Evolutionary conservation across 2,888 invertebrate genomes (phyloP).

Genomic region (Habrosyne pyritoides): DNA sequence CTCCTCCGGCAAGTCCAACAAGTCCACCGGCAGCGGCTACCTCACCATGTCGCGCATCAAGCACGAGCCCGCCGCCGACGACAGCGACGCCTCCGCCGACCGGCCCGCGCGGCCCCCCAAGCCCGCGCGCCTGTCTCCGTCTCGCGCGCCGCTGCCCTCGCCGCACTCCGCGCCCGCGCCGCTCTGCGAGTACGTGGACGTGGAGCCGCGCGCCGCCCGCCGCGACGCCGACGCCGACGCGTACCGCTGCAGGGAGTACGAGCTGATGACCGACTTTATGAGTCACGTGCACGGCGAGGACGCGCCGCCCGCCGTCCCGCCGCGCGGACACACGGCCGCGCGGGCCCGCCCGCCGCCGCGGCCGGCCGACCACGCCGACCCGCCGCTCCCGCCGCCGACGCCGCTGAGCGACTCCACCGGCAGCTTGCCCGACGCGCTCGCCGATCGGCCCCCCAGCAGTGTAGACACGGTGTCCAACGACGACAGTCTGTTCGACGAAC

Average conservation of each 20-base stretch:
- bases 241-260: constrained; percentile 63
- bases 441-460: constrained; percentile 66
- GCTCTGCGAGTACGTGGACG: constrained; percentile 63
- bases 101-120: constrained; percentile 72
- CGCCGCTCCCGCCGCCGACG: constrained; percentile 44
- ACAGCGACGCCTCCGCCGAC: constrained; percentile 65
- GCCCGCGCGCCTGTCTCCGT: constrained; percentile 64
- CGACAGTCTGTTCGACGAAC: constrained; percentile 74
- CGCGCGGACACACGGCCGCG: constrained; percentile 45
- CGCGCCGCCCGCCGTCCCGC: constrained; percentile 63
- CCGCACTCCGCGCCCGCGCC: constrained; percentile 34
- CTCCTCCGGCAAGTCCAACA: constrained; percentile 68
- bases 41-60: constrained; percentile 75
- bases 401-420: constrained; percentile 51
- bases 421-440: constrained; percentile 48
- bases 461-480: constrained; percentile 59
- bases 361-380: constrained; percentile 61
- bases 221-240: constrained; percentile 25
- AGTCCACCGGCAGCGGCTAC: constrained; percentile 71
- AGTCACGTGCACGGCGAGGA: constrained; percentile 48
- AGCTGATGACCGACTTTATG: constrained; percentile 70
- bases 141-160: constrained; percentile 55
- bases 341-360: constrained; percentile 33
- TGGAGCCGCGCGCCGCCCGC: constrained; percentile 57
- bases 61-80: constrained; percentile 69